Conservation (phyloP, 2,113 vertebrate genomes). For the Triplophysa tibetana region DNA sequence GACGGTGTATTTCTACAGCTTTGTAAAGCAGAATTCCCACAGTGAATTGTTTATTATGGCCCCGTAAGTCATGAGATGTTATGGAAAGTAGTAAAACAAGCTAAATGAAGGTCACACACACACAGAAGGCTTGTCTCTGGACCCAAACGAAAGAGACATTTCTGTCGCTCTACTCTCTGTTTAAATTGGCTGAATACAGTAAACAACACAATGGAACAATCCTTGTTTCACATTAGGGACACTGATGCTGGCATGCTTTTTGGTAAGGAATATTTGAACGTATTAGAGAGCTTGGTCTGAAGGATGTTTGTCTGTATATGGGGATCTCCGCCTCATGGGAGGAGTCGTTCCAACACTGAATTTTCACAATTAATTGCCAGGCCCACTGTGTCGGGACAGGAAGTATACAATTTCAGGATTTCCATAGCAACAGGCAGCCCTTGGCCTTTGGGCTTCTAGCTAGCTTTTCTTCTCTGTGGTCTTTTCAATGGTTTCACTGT, state of each 20-base stretch:
- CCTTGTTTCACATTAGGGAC: conserved; percentile 37
- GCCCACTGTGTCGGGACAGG: conserved; percentile 64
- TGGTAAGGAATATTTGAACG: conserved; percentile 34
- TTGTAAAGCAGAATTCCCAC: background rate
- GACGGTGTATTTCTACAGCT: conserved; percentile 17
- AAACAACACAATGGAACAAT: conserved; percentile 39
- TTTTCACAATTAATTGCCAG: conserved; percentile 70
- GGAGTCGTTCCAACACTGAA: conserved; percentile 61
- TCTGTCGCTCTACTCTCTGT: conserved; percentile 55
- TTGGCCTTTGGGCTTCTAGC: conserved; percentile 54
- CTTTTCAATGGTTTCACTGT: conserved; percentile 33
- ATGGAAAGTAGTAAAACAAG: background rate
- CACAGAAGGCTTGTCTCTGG: background rate
- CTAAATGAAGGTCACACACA: background rate
- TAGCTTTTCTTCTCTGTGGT: conserved; percentile 26
- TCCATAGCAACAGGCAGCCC: conserved; percentile 63
- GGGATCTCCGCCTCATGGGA: conserved; percentile 58
- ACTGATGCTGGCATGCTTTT: conserved; percentile 60
- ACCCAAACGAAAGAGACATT: conserved; percentile 19
- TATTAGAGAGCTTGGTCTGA: conserved; percentile 57
- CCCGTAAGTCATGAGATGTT: background rate
- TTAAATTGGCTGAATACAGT: conserved; percentile 49
- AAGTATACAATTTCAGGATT: conserved; percentile 76
- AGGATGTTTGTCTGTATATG: conserved; percentile 12
- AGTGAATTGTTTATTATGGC: background rate